phyloP scores from a whole-genome alignment of 2,888 invertebrate species.

The Drosophila subsilvestris region DNA sequence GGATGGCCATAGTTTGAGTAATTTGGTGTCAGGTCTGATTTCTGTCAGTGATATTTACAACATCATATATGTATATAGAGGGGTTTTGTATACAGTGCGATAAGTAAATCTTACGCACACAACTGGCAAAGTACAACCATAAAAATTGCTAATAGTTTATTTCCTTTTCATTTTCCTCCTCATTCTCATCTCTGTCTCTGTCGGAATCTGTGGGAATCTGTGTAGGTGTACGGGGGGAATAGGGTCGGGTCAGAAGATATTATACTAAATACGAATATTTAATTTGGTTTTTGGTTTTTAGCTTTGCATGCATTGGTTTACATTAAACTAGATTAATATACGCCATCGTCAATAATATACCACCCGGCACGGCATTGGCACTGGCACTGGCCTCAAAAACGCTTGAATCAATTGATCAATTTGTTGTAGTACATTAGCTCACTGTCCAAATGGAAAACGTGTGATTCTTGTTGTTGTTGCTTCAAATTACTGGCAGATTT shows the following conservation, averaged over 20 bases:
- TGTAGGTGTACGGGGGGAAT: background rate
- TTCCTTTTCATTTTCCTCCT: conserved; percentile 40
- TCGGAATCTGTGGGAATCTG: conserved; percentile 1
- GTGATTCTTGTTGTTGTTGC: conserved; percentile 73
- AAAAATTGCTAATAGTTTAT: conserved; percentile 82
- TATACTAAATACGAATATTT: conserved; percentile 49
- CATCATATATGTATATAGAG: conserved; percentile 20
- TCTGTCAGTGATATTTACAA: conserved; percentile 39
- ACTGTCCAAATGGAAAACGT: conserved; percentile 78
- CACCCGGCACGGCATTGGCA: conserved; percentile 50
- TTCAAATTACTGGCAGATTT: conserved; percentile 72
- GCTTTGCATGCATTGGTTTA: conserved; percentile 43
- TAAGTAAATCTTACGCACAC: conserved; percentile 38
- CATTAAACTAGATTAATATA: conserved; percentile 54
- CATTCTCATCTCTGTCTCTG: conserved; percentile 17
- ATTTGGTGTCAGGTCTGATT: conserved; percentile 14
- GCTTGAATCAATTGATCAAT: conserved; percentile 70
- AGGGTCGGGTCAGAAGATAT: conserved; percentile 26
- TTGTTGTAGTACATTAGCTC: conserved; percentile 75
- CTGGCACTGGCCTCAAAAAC: conserved; percentile 49
- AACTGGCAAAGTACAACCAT: conserved; percentile 79
- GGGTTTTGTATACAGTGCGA: conserved; percentile 18
- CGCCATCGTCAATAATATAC: conserved; percentile 52
- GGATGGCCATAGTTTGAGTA: conserved; percentile 6
- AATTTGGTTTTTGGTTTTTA: conserved; percentile 35